Evolutionary conservation across 2,888 invertebrate species (phyloP), one percentile per base, ranked within the genome.

Genomic region (Slavum lentiscoides): DNA sequence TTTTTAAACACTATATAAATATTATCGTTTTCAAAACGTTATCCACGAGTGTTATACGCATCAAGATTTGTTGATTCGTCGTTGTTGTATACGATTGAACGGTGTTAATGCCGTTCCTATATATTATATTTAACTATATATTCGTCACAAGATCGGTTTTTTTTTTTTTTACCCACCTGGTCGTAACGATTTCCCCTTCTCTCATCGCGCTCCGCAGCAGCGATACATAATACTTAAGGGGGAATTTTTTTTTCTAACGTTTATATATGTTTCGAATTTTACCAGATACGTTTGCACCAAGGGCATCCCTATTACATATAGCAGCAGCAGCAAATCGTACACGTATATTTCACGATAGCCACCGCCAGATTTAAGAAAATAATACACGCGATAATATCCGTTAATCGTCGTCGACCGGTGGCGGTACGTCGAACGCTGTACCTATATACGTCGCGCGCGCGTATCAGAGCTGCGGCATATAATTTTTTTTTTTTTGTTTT

Each of bases 251-350:
- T 23, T 23, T 23, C 4, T n/a, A 21, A 21, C 9, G 13, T 61
- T 6, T 23, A 21, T 43, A 4, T 23, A 37, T 43, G 74, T 66
- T 74, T 74, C 9, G 53, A 55, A n/a, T 21, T 74, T 74, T 66
- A 74, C 11, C 58, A 66, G 66, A 21, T 66, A 64, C 21, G 66
- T 55, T 74, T 53, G 74, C 55, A 58, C 19, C 74, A 75, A 75
- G 74, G 74, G 74, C 74, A 67, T 75, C 74, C 74, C 74, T 75
- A 75, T n/a, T 39, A 39, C 30, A 66, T 19, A 55, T 49, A 66
- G 61, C 43, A 30, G 30, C 30, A 30, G 30, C 30, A 30, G 30
- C 30, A 30, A 30, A 30, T 30, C 30, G 30, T 30, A 30, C 4
- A 30, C 30, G 30, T n/a, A 30, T 30, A 74, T 39, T 37, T 23